A percentile compares a stretch with the other conserved stretches of the same genome.
These are phyloP conservation scores for Notolabrus celidotus DNA, from an alignment of 2,797 vertebrate species.

Conservation along the genomic window DNA sequence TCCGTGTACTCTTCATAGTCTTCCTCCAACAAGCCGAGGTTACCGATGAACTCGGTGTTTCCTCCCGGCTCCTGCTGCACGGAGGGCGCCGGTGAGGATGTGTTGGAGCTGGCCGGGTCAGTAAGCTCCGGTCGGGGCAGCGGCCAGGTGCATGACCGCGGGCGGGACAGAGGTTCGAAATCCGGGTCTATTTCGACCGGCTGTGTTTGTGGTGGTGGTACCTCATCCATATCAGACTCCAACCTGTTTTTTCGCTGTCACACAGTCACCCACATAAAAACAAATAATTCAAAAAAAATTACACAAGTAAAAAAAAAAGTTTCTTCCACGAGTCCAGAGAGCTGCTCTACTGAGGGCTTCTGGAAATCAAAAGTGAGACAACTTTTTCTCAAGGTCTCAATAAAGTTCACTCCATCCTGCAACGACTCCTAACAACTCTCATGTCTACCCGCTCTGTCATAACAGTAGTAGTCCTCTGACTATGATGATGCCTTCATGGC, in stretches of 20 bases:
- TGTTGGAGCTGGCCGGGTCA: conserved; percentile 88
- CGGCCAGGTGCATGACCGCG: conserved; percentile 97
- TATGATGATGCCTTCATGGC: conserved; percentile 67
- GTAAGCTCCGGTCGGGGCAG: conserved; percentile 91
- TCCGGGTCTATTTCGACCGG: conserved; percentile 94
- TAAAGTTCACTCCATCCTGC: conserved; percentile 63
- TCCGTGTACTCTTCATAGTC: conserved; percentile 86
- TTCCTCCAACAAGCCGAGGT: conserved; percentile 90
- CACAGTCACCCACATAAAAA: conserved; percentile 28
- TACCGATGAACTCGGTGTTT: conserved; percentile 88
- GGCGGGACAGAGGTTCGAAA: conserved; percentile 94
- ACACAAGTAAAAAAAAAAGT: not conserved
- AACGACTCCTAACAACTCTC: conserved; percentile 36
- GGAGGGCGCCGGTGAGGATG: conserved; percentile 90
- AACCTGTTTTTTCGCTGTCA: conserved; percentile 22
- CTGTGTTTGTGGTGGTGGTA: conserved; percentile 79
- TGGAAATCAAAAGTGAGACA: conserved; percentile 5
- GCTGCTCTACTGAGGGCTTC: not conserved
- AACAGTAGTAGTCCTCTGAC: conserved; percentile 28
- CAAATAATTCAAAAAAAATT: not conserved
- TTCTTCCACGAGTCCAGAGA: not conserved
- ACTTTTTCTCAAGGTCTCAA: conserved; percentile 1
- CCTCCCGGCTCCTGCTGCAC: conserved; percentile 84
- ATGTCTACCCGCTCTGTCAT: conserved; percentile 73
- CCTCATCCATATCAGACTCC: conserved; percentile 85